Conservation (phyloP, 2,113 vertebrate species). For the Cottus gobio region DNA sequence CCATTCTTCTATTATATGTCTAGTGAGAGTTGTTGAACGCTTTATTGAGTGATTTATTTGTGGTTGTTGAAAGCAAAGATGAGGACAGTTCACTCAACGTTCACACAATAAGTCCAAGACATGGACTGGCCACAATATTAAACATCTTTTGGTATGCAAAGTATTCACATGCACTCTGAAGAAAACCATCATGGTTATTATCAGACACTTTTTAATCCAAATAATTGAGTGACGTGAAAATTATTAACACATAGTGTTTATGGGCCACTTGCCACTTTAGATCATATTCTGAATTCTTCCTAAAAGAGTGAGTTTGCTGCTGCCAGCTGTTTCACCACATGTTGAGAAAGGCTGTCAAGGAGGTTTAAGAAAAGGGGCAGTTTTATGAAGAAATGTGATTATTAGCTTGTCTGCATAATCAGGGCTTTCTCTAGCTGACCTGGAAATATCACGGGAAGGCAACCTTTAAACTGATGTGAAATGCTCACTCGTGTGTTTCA, state of each 20-base stretch:
- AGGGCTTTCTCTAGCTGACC: slow-evolving; percentile 39
- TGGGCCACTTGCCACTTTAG: slow-evolving; percentile 37
- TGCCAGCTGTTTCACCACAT: slow-evolving; percentile 67
- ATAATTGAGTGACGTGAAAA: slow-evolving; percentile 15
- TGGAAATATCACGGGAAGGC: slow-evolving; percentile 45
- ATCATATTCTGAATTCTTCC: slow-evolving; percentile 38
- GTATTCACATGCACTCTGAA: neutral
- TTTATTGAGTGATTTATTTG: slow-evolving; percentile 3
- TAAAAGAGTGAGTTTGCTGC: slow-evolving; percentile 27
- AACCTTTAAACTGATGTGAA: slow-evolving; percentile 64
- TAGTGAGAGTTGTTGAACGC: neutral
- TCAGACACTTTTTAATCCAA: neutral
- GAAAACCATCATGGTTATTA: neutral
- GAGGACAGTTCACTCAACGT: neutral
- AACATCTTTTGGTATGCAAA: neutral
- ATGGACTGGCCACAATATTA: neutral
- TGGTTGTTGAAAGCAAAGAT: neutral
- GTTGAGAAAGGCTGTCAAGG: slow-evolving; percentile 52
- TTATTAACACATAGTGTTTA: slow-evolving; percentile 30
- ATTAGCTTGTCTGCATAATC: slow-evolving; percentile 45
- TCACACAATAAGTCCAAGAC: slow-evolving; percentile 5
- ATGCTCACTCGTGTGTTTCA: slow-evolving; percentile 57
- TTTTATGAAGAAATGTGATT: slow-evolving; percentile 53
- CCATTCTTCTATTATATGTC: neutral
- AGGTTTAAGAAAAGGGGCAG: slow-evolving; percentile 34